These are phyloP conservation scores for Planiliza haematocheilus DNA, from an alignment of 2,113 vertebrate genomes.

Conservation along the genomic window DNA sequence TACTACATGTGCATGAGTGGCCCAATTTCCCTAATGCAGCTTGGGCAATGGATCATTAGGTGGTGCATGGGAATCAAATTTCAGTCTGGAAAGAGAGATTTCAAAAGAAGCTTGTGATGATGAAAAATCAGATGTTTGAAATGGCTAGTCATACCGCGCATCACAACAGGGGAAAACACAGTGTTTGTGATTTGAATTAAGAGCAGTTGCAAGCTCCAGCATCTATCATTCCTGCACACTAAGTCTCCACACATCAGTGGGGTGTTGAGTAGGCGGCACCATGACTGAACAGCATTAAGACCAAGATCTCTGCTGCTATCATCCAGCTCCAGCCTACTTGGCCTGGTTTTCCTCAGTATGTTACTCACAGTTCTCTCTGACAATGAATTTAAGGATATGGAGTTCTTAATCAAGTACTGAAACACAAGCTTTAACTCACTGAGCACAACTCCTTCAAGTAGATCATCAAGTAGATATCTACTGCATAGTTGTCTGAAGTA, in stretches of 20 bases:
- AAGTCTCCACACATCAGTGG: too few relatives aligned
- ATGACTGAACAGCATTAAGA: not conserved
- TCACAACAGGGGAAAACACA: not conserved
- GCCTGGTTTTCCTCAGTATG: not conserved
- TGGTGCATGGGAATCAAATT: too few relatives aligned
- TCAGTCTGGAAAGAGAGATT: too few relatives aligned
- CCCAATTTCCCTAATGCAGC: not conserved
- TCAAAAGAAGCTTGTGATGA: too few relatives aligned
- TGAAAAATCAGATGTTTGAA: too few relatives aligned
- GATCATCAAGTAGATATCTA: slow-evolving; percentile 11
- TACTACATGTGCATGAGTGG: not conserved
- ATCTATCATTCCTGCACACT: too few relatives aligned
- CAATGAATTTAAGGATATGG: not conserved
- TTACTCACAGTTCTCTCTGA: not conserved
- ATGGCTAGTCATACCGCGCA: too few relatives aligned
- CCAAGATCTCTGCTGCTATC: not conserved
- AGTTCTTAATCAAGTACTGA: not conserved
- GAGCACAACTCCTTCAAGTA: not conserved
- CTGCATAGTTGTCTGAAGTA: slow-evolving; percentile 1
- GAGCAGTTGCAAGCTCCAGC: too few relatives aligned
- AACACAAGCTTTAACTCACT: slow-evolving; percentile 2
- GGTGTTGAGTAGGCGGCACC: too few relatives aligned
- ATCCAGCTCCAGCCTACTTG: not conserved
- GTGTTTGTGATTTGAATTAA: not conserved
- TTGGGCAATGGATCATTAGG: too few relatives aligned